Evolutionary conservation across 1,140 invertebrate species (phyloP).

Genomic region (Streblospio benedicti): DNA sequence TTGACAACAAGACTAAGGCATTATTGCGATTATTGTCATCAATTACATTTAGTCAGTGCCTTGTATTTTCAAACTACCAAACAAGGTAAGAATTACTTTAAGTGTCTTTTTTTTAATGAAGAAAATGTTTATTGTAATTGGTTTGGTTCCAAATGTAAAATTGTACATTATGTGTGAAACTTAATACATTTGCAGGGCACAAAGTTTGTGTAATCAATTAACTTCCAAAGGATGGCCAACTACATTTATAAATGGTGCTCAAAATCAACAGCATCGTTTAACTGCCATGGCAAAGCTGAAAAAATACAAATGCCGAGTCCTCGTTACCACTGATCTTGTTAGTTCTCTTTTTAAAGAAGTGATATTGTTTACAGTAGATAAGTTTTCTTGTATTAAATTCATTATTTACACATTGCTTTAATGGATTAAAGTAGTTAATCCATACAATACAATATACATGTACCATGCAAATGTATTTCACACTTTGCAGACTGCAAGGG

Average conservation of each 20-base stretch:
- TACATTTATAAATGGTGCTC: constrained; percentile 63
- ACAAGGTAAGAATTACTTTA: constrained; percentile 50
- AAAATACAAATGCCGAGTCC: constrained; percentile 65
- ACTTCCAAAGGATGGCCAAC: constrained; percentile 61
- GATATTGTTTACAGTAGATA: no score
- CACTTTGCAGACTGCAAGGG: constrained; percentile 50
- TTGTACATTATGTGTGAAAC: background rate
- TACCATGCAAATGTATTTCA: no score
- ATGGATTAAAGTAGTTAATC: no score
- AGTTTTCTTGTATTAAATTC: no score
- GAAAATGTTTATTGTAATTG: constrained; percentile 1
- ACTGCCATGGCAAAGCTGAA: constrained; percentile 67
- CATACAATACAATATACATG: no score
- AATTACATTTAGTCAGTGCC: constrained; percentile 73
- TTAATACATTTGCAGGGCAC: constrained; percentile 1
- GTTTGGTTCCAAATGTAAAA: no score
- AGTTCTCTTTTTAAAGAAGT: constrained; percentile 13
- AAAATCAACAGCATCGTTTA: constrained; percentile 68
- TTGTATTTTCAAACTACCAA: constrained; percentile 85
- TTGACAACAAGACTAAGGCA: constrained; percentile 60
- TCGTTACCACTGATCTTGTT: constrained; percentile 82
- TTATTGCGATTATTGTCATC: constrained; percentile 62
- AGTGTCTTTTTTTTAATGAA: constrained; percentile 1
- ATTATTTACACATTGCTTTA: no score
- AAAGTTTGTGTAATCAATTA: constrained; percentile 55